A percentile compares a stretch with the other conserved stretches of the same genome.
These are phyloP conservation scores for mouse (Mus musculus) DNA, from an alignment of 2,113 vertebrate genomes.

Conservation along the genomic window GRCm39 chr7:144115501-144116000, in stretches of 20 bases:
- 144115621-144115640: no score
- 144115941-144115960: not conserved
- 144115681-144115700: not conserved
- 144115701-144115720: no score
- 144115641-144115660: not conserved
- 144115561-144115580: no score
- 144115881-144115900: not conserved
- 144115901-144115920: not conserved
- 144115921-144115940: not conserved
- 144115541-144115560: no score
- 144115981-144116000: no score
- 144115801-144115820: not conserved
- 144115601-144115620: no score
- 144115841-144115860: not conserved
- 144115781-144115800: not conserved
- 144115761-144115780: not conserved
- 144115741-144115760: not conserved
- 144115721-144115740: not conserved
- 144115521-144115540: no score
- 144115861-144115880: not conserved
- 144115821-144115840: not conserved
- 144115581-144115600: no score
- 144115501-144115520: no score
- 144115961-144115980: not conserved
- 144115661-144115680: not conserved